Base-by-base conservation (phyloP, 2,888 invertebrate species). In the Nomada fucata region DNA sequence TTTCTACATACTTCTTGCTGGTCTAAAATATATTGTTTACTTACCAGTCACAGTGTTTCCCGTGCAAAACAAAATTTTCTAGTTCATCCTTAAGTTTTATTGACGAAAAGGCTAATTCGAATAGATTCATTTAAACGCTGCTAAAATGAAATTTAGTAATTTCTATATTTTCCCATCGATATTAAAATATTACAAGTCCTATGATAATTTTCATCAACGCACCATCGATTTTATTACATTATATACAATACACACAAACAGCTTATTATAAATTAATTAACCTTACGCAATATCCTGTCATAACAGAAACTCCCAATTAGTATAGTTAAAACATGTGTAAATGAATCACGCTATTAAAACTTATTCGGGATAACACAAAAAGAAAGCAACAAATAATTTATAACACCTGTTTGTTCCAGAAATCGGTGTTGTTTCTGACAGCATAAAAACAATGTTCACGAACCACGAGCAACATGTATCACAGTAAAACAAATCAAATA, bases 11-110 rank as follows among this genome's bases (percentile, higher is more conserved):
- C 11, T 26, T 59, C 7, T 42, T 18, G 44, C 3, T 13, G 11
- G 13, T 55, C 44, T 29, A 47, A 64, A 55, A 57, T 57, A 1
- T 44, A 47, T 53, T 26, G 15, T 11, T 53, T 70, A 76, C 75
- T 76, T 76, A 76, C 75, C 75, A 55, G 53, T 23, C 18, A 13
- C 9, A 10, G 11, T 7, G 13, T 70, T 11, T 73, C 20, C 47
- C 15, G 20, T 20, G 26, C n/a, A 60, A 69, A 0, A 52, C 36
- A 68, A 23, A 53, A 50, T 57, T 15, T 60, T 29, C 7, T 20
- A 60, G 9, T 18, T 10, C 18, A 23, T 23, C 36, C n/a, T 44
- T 26, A 44, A 18, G 26, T 44, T 23, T 53, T 13, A 36, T 52
- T 65, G 4, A 36, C 29, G 1, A 20, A 2, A 20, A 18, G 13